These are phyloP conservation scores for Busseola fusca DNA, from an alignment of 2,888 invertebrate genomes.

Conservation along the genomic window DNA sequence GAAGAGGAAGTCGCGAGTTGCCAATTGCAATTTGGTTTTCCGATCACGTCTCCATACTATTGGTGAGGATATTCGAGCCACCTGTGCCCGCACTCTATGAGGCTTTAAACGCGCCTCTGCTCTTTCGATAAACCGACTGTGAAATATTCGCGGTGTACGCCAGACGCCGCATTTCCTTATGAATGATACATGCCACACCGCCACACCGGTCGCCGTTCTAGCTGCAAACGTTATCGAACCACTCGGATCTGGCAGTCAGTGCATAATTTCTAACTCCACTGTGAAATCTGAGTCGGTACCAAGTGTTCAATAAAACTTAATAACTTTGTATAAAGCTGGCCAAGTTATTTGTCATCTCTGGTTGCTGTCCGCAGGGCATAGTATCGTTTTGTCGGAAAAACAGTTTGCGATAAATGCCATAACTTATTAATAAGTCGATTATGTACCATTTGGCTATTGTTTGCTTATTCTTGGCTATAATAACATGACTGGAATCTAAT, in stretches of 20 bases:
- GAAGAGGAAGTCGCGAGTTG: constrained; percentile 86
- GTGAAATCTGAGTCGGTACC: constrained; percentile 61
- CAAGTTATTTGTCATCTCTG: constrained; percentile 59
- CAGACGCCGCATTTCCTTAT: constrained; percentile 83
- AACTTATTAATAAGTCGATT: constrained; percentile 26
- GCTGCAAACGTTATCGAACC: constrained; percentile 69
- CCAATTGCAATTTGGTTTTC: constrained; percentile 85
- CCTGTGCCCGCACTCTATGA: constrained; percentile 87
- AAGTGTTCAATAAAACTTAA: constrained; percentile 60
- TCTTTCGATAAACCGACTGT: constrained; percentile 87
- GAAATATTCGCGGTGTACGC: constrained; percentile 85
- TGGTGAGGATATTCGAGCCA: constrained; percentile 87
- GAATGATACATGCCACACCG: constrained; percentile 85
- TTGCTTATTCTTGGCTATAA: background rate
- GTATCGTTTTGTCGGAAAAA: constrained; percentile 20
- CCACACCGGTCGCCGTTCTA: constrained; percentile 69
- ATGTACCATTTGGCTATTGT: constrained; percentile 13
- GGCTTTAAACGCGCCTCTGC: constrained; percentile 85
- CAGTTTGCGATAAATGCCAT: constrained; percentile 21
- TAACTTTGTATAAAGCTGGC: constrained; percentile 58
- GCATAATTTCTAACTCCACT: constrained; percentile 72
- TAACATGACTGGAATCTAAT: background rate
- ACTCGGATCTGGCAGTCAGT: constrained; percentile 66
- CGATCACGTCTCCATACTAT: constrained; percentile 87
- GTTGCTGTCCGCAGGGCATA: constrained; percentile 33